These are phyloP conservation scores for Notamacropus eugenii DNA, from an alignment of 2,797 vertebrate genomes.

Conservation along the genomic window DNA sequence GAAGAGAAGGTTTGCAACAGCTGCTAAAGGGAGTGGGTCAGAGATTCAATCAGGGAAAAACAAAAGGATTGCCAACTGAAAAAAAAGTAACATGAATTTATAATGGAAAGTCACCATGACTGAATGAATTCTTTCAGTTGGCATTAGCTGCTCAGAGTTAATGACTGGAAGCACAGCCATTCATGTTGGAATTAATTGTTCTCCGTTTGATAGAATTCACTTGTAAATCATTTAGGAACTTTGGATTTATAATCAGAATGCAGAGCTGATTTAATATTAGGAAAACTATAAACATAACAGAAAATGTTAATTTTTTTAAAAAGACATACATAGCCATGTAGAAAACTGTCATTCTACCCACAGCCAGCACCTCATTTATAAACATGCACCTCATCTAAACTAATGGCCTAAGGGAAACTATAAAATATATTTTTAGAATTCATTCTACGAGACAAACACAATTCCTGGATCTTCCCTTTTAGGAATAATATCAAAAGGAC, in stretches of 20 bases:
- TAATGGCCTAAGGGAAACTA: constrained; percentile 13
- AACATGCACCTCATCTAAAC: constrained; percentile 10
- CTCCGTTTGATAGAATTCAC: not conserved
- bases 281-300: not conserved
- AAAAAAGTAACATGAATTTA: not conserved
- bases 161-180: not conserved
- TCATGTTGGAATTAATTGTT: not conserved
- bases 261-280: not conserved
- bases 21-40: not conserved
- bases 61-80: not conserved
- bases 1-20: not conserved
- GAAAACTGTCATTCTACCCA: not conserved
- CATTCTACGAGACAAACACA: constrained; percentile 29
- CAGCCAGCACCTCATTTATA: not conserved
- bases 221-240: not conserved
- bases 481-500: not conserved
- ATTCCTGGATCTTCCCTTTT: constrained; percentile 36
- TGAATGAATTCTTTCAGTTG: not conserved
- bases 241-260: not conserved
- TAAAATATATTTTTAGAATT: constrained; percentile 19
- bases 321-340: not conserved
- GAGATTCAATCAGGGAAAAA: not conserved
- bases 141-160: not conserved
- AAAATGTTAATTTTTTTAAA: not conserved
- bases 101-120: not conserved